phyloP scores from a whole-genome alignment of 2,888 invertebrate species.

The Acanthacorydalis orientalis region DNA sequence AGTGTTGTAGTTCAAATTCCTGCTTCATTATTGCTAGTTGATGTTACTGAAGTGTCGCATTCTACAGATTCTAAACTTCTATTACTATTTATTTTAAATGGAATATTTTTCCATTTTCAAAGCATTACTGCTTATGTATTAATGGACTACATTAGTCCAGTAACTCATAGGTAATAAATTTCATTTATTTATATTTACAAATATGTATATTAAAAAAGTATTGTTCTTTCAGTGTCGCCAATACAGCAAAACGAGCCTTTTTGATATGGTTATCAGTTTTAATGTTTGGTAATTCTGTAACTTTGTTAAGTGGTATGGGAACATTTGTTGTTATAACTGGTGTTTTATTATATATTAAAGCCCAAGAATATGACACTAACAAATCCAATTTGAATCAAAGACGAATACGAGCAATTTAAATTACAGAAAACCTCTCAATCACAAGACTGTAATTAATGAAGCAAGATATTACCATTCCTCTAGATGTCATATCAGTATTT shows the following conservation, averaged over 20 bases:
- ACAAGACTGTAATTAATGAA: too few relatives aligned
- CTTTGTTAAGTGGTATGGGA: conserved; percentile 52
- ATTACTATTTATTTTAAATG: conserved; percentile 46
- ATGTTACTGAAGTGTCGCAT: conserved; percentile 33
- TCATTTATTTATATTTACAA: conserved; percentile 1
- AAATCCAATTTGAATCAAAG: conserved; percentile 19
- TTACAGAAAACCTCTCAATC: too few relatives aligned
- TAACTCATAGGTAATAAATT: conserved; percentile 52
- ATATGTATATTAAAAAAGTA: not conserved
- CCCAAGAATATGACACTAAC: conserved; percentile 38
- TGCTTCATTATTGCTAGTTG: conserved; percentile 46
- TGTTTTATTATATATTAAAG: conserved; percentile 57
- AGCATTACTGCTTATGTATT: conserved; percentile 63
- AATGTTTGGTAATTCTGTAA: conserved; percentile 58
- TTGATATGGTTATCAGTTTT: conserved; percentile 61
- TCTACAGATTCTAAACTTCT: conserved; percentile 31
- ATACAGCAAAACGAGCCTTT: conserved; percentile 62
- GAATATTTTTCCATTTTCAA: conserved; percentile 64
- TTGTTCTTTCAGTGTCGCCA: conserved; percentile 46
- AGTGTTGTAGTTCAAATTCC: conserved; percentile 58
- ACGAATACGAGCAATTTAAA: conserved; percentile 25
- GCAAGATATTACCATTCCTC: too few relatives aligned
- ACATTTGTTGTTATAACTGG: conserved; percentile 53
- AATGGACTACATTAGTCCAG: conserved; percentile 65
- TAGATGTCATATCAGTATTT: too few relatives aligned